Conservation (phyloP, 2,797 vertebrate species). For the Esox lucius region DNA sequence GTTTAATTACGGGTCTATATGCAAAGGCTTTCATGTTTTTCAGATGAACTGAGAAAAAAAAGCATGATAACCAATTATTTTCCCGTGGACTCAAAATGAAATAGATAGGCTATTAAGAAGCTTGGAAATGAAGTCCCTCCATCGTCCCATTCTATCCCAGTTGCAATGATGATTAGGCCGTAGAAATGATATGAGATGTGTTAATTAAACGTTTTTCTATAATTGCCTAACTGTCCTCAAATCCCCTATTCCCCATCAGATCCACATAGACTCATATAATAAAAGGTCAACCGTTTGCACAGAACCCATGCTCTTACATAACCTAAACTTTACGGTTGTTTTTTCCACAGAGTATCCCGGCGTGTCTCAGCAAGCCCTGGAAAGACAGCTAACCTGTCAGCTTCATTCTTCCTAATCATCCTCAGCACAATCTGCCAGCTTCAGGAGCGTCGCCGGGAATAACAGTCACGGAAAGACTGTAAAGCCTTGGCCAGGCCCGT, state of each 20-base stretch:
- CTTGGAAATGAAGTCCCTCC: slow-evolving; percentile 20
- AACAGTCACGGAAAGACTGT: slow-evolving; percentile 50
- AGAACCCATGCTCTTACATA: slow-evolving; percentile 27
- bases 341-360: slow-evolving; percentile 30
- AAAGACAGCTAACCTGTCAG: slow-evolving; percentile 64
- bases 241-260: slow-evolving; percentile 48
- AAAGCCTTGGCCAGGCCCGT: slow-evolving; percentile 35
- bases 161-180: slow-evolving; percentile 36
- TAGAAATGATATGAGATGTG: slow-evolving; percentile 51
- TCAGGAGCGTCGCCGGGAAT: slow-evolving; percentile 62
- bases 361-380: slow-evolving; percentile 18
- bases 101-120: slow-evolving; percentile 28
- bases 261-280: slow-evolving; percentile 62
- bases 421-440: slow-evolving; percentile 53
- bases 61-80: slow-evolving; percentile 63
- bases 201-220: slow-evolving; percentile 59
- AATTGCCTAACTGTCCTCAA: slow-evolving; percentile 52
- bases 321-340: slow-evolving; percentile 35
- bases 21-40: slow-evolving; percentile 70
- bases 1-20: slow-evolving; percentile 71
- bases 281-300: slow-evolving; percentile 39
- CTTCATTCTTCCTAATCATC: slow-evolving; percentile 64
- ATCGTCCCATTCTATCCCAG: slow-evolving; percentile 27
- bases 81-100: slow-evolving; percentile 53
- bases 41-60: slow-evolving; percentile 52